Evolutionary conservation across 2,888 invertebrate species (phyloP), one percentile per base, ranked within the genome.

Genomic region (Napeogenes sylphis): DNA sequence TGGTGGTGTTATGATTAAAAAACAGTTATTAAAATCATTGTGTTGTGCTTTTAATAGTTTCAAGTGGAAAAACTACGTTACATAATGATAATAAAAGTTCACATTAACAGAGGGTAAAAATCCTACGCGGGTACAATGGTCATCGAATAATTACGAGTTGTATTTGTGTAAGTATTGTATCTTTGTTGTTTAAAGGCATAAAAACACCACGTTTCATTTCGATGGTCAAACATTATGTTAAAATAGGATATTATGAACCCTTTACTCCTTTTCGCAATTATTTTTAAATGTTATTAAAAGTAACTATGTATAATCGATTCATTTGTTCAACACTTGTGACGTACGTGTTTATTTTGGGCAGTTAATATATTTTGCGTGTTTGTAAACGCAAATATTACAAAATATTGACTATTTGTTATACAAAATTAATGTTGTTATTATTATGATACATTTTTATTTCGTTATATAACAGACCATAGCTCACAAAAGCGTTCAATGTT

Each of bases 111-210:
- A 59, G 56, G 47, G 45, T 38, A 47, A 42, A 58, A 59, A 55
- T 57, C 30, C 58, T 21, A n/a, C 12, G 53, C 42, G 56, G 56
- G 30, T 56, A 67, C 56, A 47, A 64, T 62, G 62, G 56, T 64
- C 42, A 56, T 61, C 45, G 56, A 45, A 33, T 67, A 61, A 61
- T 58, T 42, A 61, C 6, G 51, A 55, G 56, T 53, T 64, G 61
- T 65, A 61, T 68, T 58, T 66, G 75, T 81, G 84, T 83, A 84
- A 85, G 87, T 86, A 76, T 72, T 77, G 70, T 77, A 86, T 85
- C 89, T 89, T 89, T 90, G 87, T 89, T 89, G 84, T 81, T 81
- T 74, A 76, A 80, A 81, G 79, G 82, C 80, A 81, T 78, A 84
- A 42, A 83, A 81, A 79, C 72, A 80, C 75, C 70, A 77, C 76